Conservation (phyloP, 1,140 invertebrate genomes). For the Ganaspis sp. region DNA sequence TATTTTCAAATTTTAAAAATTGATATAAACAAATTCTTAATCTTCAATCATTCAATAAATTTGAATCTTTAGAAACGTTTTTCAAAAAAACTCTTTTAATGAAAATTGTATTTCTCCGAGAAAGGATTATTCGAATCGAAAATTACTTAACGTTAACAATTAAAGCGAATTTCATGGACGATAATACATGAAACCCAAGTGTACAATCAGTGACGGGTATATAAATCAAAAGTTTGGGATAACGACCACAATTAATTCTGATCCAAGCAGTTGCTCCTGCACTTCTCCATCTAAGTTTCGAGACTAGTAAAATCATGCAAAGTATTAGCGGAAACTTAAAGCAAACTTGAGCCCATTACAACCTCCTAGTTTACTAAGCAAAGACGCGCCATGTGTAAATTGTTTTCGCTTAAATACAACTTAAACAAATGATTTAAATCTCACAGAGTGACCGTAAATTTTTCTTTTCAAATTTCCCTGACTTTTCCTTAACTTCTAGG, state of each 20-base stretch:
- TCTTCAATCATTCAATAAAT: too few relatives aligned
- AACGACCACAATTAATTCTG: conserved; percentile 25
- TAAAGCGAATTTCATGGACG: background rate
- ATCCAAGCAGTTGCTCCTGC: background rate
- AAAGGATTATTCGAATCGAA: background rate
- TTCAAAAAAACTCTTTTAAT: background rate
- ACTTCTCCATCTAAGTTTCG: background rate
- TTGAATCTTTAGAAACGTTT: too few relatives aligned
- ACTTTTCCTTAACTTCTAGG: too few relatives aligned
- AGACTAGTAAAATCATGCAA: background rate
- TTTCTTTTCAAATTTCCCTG: too few relatives aligned
- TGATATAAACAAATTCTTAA: too few relatives aligned
- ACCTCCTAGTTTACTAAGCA: background rate
- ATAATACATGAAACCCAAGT: background rate
- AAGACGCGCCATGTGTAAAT: background rate
- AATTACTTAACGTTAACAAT: background rate
- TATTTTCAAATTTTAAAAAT: too few relatives aligned
- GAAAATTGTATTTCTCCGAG: background rate
- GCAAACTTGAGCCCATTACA: background rate
- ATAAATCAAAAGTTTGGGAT: background rate
- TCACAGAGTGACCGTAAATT: too few relatives aligned
- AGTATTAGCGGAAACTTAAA: background rate
- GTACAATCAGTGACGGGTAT: background rate
- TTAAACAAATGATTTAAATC: too few relatives aligned
- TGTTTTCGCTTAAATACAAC: background rate